These are phyloP conservation scores for Armadillidium nasatum DNA, from an alignment of 1,140 invertebrate species.

Conservation along the genomic window DNA sequence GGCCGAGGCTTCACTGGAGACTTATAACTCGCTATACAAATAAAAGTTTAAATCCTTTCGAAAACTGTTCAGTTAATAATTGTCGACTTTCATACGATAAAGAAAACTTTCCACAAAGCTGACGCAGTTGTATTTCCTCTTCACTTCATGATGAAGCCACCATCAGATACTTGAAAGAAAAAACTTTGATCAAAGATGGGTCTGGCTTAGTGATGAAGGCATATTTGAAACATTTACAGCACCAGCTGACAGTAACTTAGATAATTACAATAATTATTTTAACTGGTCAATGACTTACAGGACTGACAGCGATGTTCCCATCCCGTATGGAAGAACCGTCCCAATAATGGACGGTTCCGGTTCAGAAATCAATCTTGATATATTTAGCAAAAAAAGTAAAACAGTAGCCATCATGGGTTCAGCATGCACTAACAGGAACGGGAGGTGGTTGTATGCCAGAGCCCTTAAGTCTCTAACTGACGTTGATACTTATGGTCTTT, in stretches of 20 bases:
- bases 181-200: conserved; percentile 56
- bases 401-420: conserved; percentile 60
- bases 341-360: conserved; percentile 31
- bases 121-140: conserved; percentile 55
- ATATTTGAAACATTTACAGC: conserved; percentile 55
- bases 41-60: conserved; percentile 52
- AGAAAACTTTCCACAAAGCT: neutral
- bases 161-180: conserved; percentile 48
- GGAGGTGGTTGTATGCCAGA: conserved; percentile 58
- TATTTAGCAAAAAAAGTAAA: conserved; percentile 40
- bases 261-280: conserved; percentile 55
- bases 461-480: conserved; percentile 55
- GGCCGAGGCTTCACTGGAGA: conserved; percentile 43
- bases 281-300: conserved; percentile 75
- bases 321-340: conserved; percentile 62
- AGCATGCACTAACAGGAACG: conserved; percentile 57
- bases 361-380: conserved; percentile 23
- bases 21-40: conserved; percentile 38
- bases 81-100: conserved; percentile 54
- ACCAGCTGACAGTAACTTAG: conserved; percentile 46
- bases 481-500: conserved; percentile 59
- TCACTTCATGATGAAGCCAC: conserved; percentile 55
- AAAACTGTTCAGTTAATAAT: conserved; percentile 56
- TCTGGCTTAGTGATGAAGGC: conserved; percentile 60
- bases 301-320: conserved; percentile 62